Base-by-base conservation (phyloP, 2,797 vertebrate species). In the Sebastiscus albofasciatus region DNA sequence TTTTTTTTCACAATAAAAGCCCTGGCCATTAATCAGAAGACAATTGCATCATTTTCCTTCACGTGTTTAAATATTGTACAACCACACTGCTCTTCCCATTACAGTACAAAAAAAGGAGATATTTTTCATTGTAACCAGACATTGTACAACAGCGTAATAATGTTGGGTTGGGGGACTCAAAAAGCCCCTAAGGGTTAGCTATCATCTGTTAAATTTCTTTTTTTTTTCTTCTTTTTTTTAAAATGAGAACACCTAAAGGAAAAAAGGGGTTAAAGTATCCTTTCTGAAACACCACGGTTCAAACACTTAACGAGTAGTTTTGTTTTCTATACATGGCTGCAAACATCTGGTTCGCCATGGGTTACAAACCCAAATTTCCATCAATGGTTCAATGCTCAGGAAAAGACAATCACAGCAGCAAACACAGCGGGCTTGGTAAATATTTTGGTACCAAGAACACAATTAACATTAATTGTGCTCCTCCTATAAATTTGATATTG, bases 231-330 rank as follows among this genome's bases (percentile, higher is more conserved):
- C 83, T 80, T 83, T 82, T 81, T 70, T 88, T 55, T 34, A 64
- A 91, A 91, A 85, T 85, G 79, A 94, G 85, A 94, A 94, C 92
- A 94, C 89, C 88, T 91, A 93, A 92, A 93, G 80, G 86, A 92
- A 93, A 92, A 71, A 88, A 86, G 64, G 72, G 79, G 83, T 91
- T 85, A 90, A 90, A 90, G 87, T 89, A 91, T 94, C 89, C 90
- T 92, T 93, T 94, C 94, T 91, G 90, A 94, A 94, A 96, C 93
- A 95, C 87, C 93, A 96, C 95, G 95, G 88, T 94, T 94, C 82
- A 94, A 95, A 96, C 95, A 96, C 93, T 90, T 90, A 89, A 95
- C 93, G 46, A 94, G 91, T 89, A 95, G 90, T 89, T 94, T 89
- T 89, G 90, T 92, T 94, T 92, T 95, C 93, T 96, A 93, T 94